These are phyloP conservation scores for Temnothorax nylanderi DNA, from an alignment of 1,140 invertebrate species.

Conservation along the genomic window DNA sequence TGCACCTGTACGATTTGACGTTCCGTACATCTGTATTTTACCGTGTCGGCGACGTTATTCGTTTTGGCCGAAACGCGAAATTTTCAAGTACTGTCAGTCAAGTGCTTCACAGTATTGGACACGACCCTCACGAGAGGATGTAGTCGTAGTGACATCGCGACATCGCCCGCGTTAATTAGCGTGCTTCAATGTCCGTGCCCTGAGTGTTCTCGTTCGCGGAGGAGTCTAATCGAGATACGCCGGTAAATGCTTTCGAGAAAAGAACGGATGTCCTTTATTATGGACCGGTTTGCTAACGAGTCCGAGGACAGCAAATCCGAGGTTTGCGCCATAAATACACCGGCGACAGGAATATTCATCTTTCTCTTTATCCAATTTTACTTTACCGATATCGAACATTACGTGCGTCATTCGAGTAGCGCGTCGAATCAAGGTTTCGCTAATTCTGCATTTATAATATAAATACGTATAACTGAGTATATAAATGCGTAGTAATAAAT, in stretches of 20 bases:
- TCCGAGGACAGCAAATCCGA: slow-evolving; percentile 53
- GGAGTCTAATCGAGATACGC: slow-evolving; percentile 48
- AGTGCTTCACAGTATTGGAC: slow-evolving; percentile 53
- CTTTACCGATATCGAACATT: background rate
- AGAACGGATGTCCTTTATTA: slow-evolving; percentile 63
- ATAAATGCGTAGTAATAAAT: background rate
- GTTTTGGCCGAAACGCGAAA: background rate
- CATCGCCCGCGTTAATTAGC: slow-evolving; percentile 70
- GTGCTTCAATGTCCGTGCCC: slow-evolving; percentile 54
- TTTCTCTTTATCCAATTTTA: slow-evolving; percentile 12
- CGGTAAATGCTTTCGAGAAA: slow-evolving; percentile 64
- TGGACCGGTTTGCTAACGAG: slow-evolving; percentile 57
- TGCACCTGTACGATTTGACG: slow-evolving; percentile 12
- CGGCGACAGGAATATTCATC: slow-evolving; percentile 22
- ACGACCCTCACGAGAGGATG: slow-evolving; percentile 57
- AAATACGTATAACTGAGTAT: background rate
- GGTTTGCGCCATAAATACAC: slow-evolving; percentile 25
- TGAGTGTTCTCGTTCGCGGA: slow-evolving; percentile 57
- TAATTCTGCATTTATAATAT: background rate
- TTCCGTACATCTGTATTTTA: slow-evolving; percentile 41
- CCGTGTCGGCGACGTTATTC: background rate
- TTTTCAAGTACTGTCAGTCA: slow-evolving; percentile 45
- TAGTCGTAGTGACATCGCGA: slow-evolving; percentile 60
- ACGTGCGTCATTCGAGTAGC: slow-evolving; percentile 1
- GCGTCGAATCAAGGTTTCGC: background rate